Conservation (phyloP, 2,888 invertebrate genomes). For the Meiosimyza decipiens region DNA sequence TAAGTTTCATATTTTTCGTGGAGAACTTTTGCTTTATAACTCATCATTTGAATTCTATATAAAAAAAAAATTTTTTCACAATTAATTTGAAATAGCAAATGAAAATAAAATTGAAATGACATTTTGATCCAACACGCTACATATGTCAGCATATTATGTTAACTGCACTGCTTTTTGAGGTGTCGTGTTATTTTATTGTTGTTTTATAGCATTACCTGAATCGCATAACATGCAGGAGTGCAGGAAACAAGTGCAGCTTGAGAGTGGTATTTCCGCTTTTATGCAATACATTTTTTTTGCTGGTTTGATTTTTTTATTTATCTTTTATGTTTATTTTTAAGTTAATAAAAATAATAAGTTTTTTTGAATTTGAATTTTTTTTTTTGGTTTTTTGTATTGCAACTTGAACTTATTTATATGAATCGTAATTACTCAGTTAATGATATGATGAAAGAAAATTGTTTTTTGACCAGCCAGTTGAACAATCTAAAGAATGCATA, state of each 20-base stretch:
- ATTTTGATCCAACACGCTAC: slow-evolving; percentile 43
- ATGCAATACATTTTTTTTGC: slow-evolving; percentile 19
- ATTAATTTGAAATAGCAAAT: not conserved
- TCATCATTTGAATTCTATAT: too few species aligned
- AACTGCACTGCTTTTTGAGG: slow-evolving; percentile 7
- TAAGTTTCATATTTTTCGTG: too few species aligned
- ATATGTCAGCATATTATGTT: slow-evolving; percentile 38
- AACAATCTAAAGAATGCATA: too few species aligned
- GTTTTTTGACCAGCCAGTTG: not conserved
- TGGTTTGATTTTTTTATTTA: not conserved
- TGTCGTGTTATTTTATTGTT: not conserved
- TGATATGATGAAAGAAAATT: not conserved
- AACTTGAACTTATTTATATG: not conserved
- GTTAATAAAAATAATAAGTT: too few species aligned
- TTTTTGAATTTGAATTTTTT: not conserved
- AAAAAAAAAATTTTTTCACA: too few species aligned
- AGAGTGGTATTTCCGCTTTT: slow-evolving; percentile 17
- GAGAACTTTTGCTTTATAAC: too few species aligned
- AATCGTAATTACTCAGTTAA: not conserved
- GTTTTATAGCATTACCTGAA: not conserved
- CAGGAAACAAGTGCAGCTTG: not conserved
- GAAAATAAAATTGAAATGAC: slow-evolving; percentile 38
- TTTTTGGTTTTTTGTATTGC: not conserved
- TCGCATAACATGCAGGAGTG: not conserved
- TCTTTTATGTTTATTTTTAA: not conserved